A percentile compares a stretch with the other conserved stretches of the same genome.
phyloP scores from a whole-genome alignment of 37 sponge, comb jelly and placozoan species.

The Aphrocallistes beatrix region DNA sequence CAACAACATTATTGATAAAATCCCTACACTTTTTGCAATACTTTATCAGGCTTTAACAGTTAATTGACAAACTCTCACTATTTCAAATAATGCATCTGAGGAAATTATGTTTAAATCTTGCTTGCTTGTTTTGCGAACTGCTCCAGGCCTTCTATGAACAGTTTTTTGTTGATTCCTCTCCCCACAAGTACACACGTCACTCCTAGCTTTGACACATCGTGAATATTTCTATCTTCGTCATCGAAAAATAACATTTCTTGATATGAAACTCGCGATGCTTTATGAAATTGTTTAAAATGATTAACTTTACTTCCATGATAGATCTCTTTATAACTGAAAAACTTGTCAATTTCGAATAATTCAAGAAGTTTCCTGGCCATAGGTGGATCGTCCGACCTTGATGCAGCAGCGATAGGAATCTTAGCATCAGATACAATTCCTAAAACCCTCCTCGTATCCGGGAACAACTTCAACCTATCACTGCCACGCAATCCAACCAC shows the following conservation, averaged over 20 bases:
- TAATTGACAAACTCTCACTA: too few species aligned
- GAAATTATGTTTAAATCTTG: too few species aligned
- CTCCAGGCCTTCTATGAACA: neutral
- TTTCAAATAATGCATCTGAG: too few species aligned
- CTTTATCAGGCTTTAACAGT: too few species aligned
- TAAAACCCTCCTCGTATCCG: conserved; percentile 1
- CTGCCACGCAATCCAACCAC: neutral
- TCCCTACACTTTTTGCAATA: too few species aligned
- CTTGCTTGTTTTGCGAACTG: neutral
- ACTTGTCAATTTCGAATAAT: conserved; percentile 4
- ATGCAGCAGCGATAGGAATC: neutral
- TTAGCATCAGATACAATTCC: neutral
- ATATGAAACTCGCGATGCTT: neutral
- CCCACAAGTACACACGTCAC: neutral
- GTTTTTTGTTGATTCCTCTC: neutral
- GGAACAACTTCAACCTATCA: neutral
- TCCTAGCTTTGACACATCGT: neutral
- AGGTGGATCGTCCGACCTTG: conserved; percentile 1
- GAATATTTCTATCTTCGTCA: neutral
- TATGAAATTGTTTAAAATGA: neutral
- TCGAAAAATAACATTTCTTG: neutral
- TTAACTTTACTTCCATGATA: neutral
- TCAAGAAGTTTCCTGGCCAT: neutral
- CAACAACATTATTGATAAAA: too few species aligned
- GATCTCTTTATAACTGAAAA: neutral